phyloP scores from a whole-genome alignment of 2,113 vertebrate species.

The Alces alces region DNA sequence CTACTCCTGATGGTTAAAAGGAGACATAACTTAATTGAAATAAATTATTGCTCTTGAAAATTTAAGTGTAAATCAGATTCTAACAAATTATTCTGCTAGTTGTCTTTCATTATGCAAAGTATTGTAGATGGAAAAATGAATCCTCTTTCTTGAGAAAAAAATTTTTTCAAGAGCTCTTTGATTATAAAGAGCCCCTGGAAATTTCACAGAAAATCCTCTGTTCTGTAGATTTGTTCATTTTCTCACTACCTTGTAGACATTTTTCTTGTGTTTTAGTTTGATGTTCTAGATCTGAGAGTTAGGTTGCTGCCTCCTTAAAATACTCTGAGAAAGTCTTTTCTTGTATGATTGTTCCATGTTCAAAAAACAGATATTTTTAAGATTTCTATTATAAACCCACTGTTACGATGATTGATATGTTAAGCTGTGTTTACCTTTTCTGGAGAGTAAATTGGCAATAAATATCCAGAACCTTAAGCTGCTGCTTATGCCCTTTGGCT shows the following conservation, averaged over 20 bases:
- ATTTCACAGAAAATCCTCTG: background rate
- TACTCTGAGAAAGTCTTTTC: background rate
- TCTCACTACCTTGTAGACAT: background rate
- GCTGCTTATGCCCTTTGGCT: background rate
- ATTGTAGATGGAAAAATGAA: background rate
- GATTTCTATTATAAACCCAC: background rate
- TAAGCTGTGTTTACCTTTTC: background rate
- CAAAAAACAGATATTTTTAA: background rate
- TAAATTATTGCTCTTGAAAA: background rate
- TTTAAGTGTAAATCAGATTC: background rate
- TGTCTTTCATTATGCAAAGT: constrained; percentile 7
- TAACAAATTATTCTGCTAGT: background rate
- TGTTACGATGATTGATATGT: background rate
- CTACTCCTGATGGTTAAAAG: background rate
- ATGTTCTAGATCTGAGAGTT: background rate
- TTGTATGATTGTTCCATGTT: background rate
- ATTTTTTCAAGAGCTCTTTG: background rate
- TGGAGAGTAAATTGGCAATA: background rate
- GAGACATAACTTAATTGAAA: background rate
- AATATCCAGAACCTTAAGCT: background rate
- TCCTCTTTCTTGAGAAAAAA: background rate
- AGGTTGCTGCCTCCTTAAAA: background rate
- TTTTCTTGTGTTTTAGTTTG: background rate
- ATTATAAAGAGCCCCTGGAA: background rate
- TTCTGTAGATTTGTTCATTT: background rate